Evolutionary conservation across 1,140 invertebrate species (phyloP), one percentile per base, ranked within the genome.

Genomic region (Drosophila ironensis): DNA sequence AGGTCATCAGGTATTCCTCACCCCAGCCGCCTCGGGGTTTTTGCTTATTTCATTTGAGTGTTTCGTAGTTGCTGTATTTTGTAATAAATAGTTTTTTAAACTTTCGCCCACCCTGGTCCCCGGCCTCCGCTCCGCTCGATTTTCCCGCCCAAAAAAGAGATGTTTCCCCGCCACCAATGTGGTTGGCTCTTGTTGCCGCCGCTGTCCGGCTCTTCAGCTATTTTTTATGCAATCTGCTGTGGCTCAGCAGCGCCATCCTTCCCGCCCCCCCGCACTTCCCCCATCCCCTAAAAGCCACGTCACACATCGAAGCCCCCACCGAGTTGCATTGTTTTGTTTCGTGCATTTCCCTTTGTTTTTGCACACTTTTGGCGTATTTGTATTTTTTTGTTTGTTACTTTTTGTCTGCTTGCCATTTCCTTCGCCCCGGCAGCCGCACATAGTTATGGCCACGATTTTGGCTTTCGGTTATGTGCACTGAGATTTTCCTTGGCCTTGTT

Each of bases 21-120:
- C 28, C n/a, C 24, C 2, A 45, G 20, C n/a, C 24, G 3, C 6
- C 0, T 2, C n/a, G 0, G 9, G 3, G 19, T 9, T 3, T 27
- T 3, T 16, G 48, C 35, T 59, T 44, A 61, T 54, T 60, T 54
- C 28, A 25, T 75, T 76, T 76, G 56, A 48, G 27, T 70, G 61
- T 77, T 77, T 82, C 70, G 66, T 70, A 61, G 66, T 64, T 81
- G 54, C 69, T 82, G 80, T 77, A 73, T 84, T 82, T 84, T 68
- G 86, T 82, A 84, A 82, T 82, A 82, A 82, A 82, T 82, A 82
- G 78, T 82, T 82, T 73, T 84, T 82, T 82, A 82, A 82, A 82
- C 78, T 84, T 82, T 82, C 72, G 59, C 57, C 73, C 59, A 69
- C 56, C 45, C 48, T 33, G 22, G 12, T 17, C 12, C 17, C 16